A percentile compares a stretch with the other conserved stretches of the same genome.
These are phyloP conservation scores for Peromyscus aztecus DNA, from an alignment of 2,797 vertebrate species.

Conservation along the genomic window DNA sequence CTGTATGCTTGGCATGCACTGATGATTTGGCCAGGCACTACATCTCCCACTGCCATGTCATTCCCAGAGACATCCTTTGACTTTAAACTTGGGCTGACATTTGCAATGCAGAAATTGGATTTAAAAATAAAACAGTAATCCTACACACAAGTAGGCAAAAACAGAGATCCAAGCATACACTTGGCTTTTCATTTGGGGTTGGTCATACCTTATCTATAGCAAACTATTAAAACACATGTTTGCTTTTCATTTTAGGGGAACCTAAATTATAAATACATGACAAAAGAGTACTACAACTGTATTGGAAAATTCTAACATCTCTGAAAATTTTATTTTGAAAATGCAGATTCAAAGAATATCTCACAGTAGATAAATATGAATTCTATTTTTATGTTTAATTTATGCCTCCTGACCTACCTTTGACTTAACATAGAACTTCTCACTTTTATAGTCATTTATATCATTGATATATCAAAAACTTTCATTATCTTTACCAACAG, in stretches of 20 bases:
- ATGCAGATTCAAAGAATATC: background rate
- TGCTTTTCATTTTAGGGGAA: conserved; percentile 4
- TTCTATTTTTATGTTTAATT: background rate
- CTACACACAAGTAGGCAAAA: background rate
- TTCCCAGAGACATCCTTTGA: background rate
- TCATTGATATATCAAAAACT: background rate
- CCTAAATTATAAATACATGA: background rate
- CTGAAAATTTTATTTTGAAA: background rate
- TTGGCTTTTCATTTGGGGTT: background rate
- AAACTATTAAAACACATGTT: background rate
- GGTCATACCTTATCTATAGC: background rate
- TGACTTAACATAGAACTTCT: background rate
- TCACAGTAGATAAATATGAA: background rate
- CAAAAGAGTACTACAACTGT: background rate
- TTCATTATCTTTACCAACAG: background rate
- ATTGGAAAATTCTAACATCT: background rate
- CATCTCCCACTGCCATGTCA: background rate
- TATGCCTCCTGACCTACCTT: background rate
- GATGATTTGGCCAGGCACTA: background rate
- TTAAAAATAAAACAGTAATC: conserved; percentile 59
- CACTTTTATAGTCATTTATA: background rate
- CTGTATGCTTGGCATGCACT: background rate
- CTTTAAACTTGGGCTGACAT: conserved; percentile 53
- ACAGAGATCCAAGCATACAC: background rate
- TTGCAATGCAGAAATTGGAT: conserved; percentile 32